A percentile compares a stretch with the other conserved stretches of the same genome.
phyloP scores from a whole-genome alignment of 1,140 invertebrate genomes.

The Drosophila bocki region DNA sequence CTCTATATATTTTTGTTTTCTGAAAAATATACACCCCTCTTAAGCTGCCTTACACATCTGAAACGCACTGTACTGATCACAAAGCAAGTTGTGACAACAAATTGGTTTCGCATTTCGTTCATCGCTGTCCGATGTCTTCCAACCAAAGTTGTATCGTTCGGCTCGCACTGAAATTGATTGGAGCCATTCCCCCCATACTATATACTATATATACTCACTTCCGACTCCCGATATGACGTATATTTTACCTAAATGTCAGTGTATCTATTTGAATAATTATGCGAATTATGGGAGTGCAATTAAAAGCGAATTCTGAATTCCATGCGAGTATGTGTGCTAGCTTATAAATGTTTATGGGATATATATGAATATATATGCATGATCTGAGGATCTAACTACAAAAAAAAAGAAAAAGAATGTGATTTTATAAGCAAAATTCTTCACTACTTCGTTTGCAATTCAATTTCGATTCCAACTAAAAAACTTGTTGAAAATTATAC shows the following conservation, averaged over 20 bases:
- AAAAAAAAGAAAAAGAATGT: constrained; percentile 36
- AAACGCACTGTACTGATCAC: constrained; percentile 18
- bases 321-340: constrained; percentile 7
- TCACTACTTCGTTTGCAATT: constrained; percentile 29
- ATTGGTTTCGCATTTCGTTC: constrained; percentile 34
- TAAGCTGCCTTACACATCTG: neutral
- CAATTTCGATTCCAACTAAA: constrained; percentile 6
- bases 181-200: neutral
- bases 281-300: constrained; percentile 21
- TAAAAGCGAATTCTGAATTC: constrained; percentile 14
- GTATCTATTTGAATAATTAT: constrained; percentile 6
- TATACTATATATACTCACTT: constrained; percentile 5
- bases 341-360: constrained; percentile 13
- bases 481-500: constrained; percentile 17
- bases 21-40: neutral
- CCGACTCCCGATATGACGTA: neutral
- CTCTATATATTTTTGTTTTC: too few species aligned
- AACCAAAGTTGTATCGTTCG: constrained; percentile 15
- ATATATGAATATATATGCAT: neutral
- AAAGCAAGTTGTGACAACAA: constrained; percentile 20
- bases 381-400: constrained; percentile 12
- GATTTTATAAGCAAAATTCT: constrained; percentile 46
- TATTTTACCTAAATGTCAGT: constrained; percentile 11
- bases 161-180: neutral
- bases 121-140: constrained; percentile 31